Conservation (phyloP, 2,113 vertebrate genomes). For the Zapornia atra region DNA sequence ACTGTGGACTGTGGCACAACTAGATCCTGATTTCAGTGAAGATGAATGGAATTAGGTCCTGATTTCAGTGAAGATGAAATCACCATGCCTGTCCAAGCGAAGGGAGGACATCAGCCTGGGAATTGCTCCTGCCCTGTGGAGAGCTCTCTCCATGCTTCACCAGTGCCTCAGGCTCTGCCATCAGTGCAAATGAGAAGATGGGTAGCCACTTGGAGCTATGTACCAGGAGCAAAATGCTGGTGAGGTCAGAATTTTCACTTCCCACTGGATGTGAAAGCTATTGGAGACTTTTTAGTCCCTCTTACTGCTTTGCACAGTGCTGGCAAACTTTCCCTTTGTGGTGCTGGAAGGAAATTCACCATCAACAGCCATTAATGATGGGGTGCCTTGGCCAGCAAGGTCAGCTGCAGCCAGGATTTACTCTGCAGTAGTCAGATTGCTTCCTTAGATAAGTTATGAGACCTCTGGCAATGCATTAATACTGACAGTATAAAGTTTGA, state of each 20-base stretch:
- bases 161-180: not conserved
- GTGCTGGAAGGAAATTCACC: not conserved
- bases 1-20: not conserved
- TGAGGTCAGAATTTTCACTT: not conserved
- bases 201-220: not conserved
- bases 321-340: not conserved
- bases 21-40: not conserved
- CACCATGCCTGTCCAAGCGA: not conserved
- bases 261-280: not conserved
- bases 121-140: not conserved
- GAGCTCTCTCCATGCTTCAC: too few relatives aligned
- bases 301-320: not conserved
- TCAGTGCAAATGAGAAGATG: too few relatives aligned
- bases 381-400: not conserved
- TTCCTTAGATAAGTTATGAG: not conserved
- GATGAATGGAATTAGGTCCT: not conserved
- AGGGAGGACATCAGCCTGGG: rapidly evolving
- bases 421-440: not conserved
- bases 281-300: not conserved
- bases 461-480: not conserved
- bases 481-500: not conserved
- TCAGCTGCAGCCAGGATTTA: not conserved
- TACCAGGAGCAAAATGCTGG: not conserved
- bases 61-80: not conserved
- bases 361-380: not conserved